Conservation (phyloP, 2,113 vertebrate species). For the Cochlearius cochlearius region DNA sequence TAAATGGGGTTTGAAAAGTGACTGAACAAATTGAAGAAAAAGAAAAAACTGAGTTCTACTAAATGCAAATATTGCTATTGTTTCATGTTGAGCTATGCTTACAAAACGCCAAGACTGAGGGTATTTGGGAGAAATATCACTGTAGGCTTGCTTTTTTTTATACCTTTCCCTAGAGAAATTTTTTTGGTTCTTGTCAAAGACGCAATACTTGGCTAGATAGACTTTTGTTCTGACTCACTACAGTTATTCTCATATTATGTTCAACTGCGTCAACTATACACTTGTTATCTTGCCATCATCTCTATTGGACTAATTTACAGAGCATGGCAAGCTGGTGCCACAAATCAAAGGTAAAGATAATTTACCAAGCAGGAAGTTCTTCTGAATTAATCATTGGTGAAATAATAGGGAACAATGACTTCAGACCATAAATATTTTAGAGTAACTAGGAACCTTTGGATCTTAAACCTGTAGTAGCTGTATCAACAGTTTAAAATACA, state of each 20-base stretch:
- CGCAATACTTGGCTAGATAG: neutral
- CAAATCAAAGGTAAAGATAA: neutral
- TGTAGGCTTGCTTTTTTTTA: neutral
- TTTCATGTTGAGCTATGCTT: neutral
- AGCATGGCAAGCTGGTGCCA: neutral
- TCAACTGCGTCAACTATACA: neutral
- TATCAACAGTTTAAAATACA: neutral
- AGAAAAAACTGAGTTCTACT: neutral
- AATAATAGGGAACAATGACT: neutral
- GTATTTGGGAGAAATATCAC: neutral
- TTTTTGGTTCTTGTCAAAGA: neutral
- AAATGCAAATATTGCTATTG: neutral
- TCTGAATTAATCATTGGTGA: slow-evolving; percentile 18
- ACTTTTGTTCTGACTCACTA: neutral
- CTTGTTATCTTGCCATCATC: slow-evolving; percentile 6
- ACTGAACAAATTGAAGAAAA: neutral
- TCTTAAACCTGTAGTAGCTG: neutral
- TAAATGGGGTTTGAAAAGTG: neutral
- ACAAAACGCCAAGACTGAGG: neutral
- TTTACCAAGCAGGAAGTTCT: slow-evolving; percentile 8
- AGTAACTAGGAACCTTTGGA: neutral
- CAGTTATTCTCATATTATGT: neutral
- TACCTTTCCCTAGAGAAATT: neutral
- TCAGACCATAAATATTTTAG: neutral
- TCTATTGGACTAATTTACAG: neutral